A percentile compares a stretch with the other conserved stretches of the same genome.
These are phyloP conservation scores for Cairina moschata DNA, from an alignment of 2,113 vertebrate species.

Conservation along the genomic window DNA sequence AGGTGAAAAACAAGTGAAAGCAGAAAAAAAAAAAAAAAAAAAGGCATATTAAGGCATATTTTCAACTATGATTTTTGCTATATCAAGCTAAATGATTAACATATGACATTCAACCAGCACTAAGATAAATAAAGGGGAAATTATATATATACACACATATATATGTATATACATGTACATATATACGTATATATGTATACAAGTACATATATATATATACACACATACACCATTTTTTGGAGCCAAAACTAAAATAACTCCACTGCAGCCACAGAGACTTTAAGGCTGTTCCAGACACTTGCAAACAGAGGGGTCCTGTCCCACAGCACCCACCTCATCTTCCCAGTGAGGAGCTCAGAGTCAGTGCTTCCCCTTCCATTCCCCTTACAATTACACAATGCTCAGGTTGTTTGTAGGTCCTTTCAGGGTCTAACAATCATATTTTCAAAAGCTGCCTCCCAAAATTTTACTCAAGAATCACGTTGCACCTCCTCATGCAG, in stretches of 20 bases:
- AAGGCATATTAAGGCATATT: accelerated
- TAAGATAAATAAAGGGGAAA: neutral
- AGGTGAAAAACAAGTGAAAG: neutral
- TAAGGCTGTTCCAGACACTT: no score
- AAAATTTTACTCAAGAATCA: neutral
- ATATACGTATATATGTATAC: no score
- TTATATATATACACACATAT: no score
- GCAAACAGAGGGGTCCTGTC: neutral
- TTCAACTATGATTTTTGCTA: neutral
- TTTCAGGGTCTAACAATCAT: neutral
- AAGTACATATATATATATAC: no score
- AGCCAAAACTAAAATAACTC: neutral
- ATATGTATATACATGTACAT: no score
- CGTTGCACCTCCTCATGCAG: neutral
- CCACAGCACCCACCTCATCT: neutral
- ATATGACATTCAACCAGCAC: neutral
- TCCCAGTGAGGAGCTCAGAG: neutral
- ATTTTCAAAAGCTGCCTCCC: neutral
- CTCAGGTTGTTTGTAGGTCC: accelerated
- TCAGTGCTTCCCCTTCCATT: neutral
- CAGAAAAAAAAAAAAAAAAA: neutral
- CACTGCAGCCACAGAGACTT: neutral
- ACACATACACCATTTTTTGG: neutral
- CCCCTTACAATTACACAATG: neutral
- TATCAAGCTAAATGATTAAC: neutral